phyloP scores from a whole-genome alignment of 2,797 vertebrate species.

The Menidia menidia region DNA sequence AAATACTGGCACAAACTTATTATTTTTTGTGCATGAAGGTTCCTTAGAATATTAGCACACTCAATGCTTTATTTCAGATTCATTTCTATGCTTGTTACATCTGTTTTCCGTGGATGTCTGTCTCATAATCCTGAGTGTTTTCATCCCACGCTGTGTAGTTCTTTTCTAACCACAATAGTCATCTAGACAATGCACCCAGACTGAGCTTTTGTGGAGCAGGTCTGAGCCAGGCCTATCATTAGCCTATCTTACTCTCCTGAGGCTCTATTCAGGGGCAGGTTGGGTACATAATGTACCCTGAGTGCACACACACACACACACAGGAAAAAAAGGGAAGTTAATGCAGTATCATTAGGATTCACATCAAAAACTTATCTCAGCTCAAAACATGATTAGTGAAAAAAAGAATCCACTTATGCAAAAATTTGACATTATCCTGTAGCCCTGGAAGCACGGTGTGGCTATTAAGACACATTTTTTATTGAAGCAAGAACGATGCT shows the following conservation, averaged over 20 bases:
- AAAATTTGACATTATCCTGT: slow-evolving; percentile 13
- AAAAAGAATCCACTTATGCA: too few species aligned
- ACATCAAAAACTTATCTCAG: slow-evolving; percentile 13
- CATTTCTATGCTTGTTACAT: slow-evolving; percentile 19
- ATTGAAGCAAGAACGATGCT: slow-evolving; percentile 41
- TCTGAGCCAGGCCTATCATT: slow-evolving; percentile 63
- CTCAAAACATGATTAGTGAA: background rate
- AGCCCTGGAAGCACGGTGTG: slow-evolving; percentile 6
- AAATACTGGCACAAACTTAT: background rate
- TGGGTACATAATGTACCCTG: slow-evolving; percentile 55
- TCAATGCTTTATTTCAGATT: slow-evolving; percentile 15
- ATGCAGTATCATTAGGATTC: background rate
- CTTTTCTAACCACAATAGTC: slow-evolving; percentile 53
- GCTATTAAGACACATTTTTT: slow-evolving; percentile 21
- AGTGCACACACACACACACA: slow-evolving; percentile 11
- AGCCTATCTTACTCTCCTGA: slow-evolving; percentile 53
- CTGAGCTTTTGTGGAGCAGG: slow-evolving; percentile 59
- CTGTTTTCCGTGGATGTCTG: slow-evolving; percentile 25
- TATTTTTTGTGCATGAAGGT: background rate
- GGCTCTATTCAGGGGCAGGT: slow-evolving; percentile 54
- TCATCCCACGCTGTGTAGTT: slow-evolving; percentile 34
- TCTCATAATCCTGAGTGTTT: slow-evolving; percentile 48
- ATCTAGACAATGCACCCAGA: slow-evolving; percentile 58
- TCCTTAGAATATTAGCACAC: background rate
- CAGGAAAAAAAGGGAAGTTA: background rate